Percentiles rank a stretch among this genome's conserved stretches.
phyloP scores from a whole-genome alignment of 2,888 invertebrate species.

The Pheosia tremula region DNA sequence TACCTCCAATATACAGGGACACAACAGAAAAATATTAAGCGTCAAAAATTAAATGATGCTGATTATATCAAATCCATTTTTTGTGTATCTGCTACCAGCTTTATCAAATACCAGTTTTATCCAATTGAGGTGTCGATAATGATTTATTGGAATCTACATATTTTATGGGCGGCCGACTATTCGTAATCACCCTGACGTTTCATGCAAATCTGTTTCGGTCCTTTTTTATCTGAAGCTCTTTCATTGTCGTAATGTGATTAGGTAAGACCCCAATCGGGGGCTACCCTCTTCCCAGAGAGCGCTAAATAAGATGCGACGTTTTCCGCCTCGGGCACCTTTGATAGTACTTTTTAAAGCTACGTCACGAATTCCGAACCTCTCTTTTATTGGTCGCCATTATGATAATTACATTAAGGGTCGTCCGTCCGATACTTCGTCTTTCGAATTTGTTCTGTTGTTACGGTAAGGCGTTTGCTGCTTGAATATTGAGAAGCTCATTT shows the following conservation, averaged over 20 bases:
- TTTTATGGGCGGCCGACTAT: constrained; percentile 52
- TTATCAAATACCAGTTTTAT: constrained; percentile 2
- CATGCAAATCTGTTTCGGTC: constrained; percentile 79
- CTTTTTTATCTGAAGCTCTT: constrained; percentile 77
- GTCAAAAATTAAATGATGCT: no score
- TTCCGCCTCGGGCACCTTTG: constrained; percentile 81
- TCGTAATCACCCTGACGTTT: constrained; percentile 76
- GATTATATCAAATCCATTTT: no score
- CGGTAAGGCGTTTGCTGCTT: constrained; percentile 73
- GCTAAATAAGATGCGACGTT: constrained; percentile 83
- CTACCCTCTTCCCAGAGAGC: constrained; percentile 67
- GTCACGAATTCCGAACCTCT: constrained; percentile 80
- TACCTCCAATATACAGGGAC: no score
- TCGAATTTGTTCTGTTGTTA: constrained; percentile 81
- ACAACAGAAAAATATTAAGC: no score
- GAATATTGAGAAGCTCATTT: constrained; percentile 82
- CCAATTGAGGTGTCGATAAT: constrained; percentile 34
- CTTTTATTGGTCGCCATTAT: constrained; percentile 83
- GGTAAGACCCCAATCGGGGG: constrained; percentile 61
- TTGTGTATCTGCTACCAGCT: constrained; percentile 1
- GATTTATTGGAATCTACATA: constrained; percentile 58
- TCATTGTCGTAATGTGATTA: constrained; percentile 81
- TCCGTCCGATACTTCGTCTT: constrained; percentile 80
- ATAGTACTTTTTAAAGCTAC: constrained; percentile 81
- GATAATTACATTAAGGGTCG: constrained; percentile 82